phyloP scores from a whole-genome alignment of 2,113 vertebrate genomes.

The Chunga burmeisteri region DNA sequence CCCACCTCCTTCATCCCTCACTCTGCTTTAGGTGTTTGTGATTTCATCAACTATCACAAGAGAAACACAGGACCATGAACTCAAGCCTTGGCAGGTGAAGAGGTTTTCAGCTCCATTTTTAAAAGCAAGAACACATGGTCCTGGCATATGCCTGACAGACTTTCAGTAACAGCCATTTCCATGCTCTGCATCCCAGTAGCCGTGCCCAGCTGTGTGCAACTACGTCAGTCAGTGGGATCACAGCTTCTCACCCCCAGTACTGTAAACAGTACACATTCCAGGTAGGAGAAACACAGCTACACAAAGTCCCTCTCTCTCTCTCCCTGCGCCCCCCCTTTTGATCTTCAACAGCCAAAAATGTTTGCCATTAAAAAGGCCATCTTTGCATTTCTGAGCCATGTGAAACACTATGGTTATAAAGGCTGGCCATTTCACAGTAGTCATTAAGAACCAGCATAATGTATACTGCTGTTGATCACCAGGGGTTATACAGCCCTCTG shows the following conservation, averaged over 20 bases:
- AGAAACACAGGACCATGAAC: slow-evolving; percentile 11
- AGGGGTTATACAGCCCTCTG: slow-evolving; percentile 19
- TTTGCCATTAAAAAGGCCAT: neutral
- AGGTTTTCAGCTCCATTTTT: slow-evolving; percentile 21
- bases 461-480: neutral
- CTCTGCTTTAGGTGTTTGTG: slow-evolving; percentile 29
- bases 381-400: neutral
- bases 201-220: neutral
- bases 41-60: slow-evolving; percentile 35
- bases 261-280: neutral
- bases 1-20: neutral
- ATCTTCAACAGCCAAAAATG: neutral
- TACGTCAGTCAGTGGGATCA: neutral
- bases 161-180: slow-evolving; percentile 3
- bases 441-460: slow-evolving; percentile 1
- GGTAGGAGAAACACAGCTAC: neutral
- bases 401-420: neutral
- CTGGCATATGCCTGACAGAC: neutral
- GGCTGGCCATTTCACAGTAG: neutral
- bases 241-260: neutral
- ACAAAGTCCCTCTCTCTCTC: neutral
- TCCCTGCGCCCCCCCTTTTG: neutral
- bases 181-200: neutral
- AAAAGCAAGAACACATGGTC: slow-evolving; percentile 6
- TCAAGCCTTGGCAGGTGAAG: slow-evolving; percentile 30